Conservation (phyloP, 64 coral and sea anemone genomes). For the Montipora foliosa region DNA sequence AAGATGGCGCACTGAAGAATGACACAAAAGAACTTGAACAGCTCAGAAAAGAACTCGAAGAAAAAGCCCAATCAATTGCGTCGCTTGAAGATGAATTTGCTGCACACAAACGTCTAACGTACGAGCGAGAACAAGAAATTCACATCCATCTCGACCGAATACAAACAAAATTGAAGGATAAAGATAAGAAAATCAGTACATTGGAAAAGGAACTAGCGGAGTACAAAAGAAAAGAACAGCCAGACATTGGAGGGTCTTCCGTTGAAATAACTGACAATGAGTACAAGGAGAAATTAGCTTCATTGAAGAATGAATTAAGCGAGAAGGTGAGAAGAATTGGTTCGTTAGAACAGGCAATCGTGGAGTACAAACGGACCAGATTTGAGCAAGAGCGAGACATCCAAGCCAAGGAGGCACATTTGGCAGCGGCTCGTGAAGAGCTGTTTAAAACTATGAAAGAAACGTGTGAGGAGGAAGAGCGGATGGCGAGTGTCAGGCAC, state of each 20-base stretch:
- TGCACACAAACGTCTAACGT: not conserved
- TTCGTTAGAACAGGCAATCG: conserved; percentile 29
- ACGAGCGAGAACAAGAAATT: conserved; percentile 18
- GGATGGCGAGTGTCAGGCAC: not conserved
- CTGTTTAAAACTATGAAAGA: conserved; percentile 8
- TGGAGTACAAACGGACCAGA: conserved; percentile 8
- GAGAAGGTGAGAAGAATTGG: conserved; percentile 33
- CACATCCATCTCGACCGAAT: conserved; percentile 13
- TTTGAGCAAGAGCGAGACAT: conserved; percentile 27
- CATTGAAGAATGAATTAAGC: not conserved
- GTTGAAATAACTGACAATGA: not conserved
- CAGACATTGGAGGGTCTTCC: not conserved
- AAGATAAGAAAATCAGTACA: conserved; percentile 52
- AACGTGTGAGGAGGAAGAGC: conserved; percentile 37
- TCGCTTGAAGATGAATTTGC: conserved; percentile 29
- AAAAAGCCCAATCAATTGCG: conserved; percentile 6
- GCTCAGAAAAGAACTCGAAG: conserved; percentile 38
- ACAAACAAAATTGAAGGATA: conserved; percentile 11
- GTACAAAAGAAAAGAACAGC: conserved; percentile 22
- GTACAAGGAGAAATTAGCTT: not conserved
- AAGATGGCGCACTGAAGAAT: not conserved
- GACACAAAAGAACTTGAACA: conserved; percentile 36
- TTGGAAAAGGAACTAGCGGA: conserved; percentile 34
- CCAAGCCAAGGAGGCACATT: conserved; percentile 23
- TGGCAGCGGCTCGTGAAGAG: conserved; percentile 40